These are phyloP conservation scores for Daphoenositta chrysoptera DNA, from an alignment of 2,113 vertebrate species.

Conservation along the genomic window DNA sequence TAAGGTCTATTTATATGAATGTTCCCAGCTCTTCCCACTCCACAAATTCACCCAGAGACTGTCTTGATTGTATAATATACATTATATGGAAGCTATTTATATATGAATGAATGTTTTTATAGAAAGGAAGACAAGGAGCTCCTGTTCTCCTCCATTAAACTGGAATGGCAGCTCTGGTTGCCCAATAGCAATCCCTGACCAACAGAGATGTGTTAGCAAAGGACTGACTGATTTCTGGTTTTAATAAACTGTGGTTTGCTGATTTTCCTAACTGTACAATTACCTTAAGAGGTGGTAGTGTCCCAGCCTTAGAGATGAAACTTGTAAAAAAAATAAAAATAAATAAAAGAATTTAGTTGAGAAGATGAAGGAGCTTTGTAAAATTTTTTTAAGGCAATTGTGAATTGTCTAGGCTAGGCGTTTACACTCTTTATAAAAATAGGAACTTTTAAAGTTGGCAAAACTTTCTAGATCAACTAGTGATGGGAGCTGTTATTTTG, in stretches of 20 bases:
- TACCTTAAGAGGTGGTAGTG: background rate
- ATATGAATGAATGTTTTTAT: constrained; percentile 69
- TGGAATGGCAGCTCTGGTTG: background rate
- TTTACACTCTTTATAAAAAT: constrained; percentile 66
- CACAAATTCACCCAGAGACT: constrained; percentile 46
- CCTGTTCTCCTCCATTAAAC: background rate
- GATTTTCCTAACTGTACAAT: constrained; percentile 32
- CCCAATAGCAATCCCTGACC: background rate
- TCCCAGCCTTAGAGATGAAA: constrained; percentile 7
- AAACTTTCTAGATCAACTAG: constrained; percentile 54
- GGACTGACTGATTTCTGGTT: background rate
- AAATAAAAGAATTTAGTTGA: constrained; percentile 35
- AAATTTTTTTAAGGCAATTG: constrained; percentile 54
- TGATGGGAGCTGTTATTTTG: constrained; percentile 48
- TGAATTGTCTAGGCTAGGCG: constrained; percentile 68
- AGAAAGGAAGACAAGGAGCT: constrained; percentile 39
- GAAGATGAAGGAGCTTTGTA: constrained; percentile 77
- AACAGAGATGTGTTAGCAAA: background rate
- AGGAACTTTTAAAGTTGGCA: constrained; percentile 48
- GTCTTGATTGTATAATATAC: constrained; percentile 64
- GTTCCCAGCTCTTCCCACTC: constrained; percentile 51
- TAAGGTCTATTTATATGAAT: constrained; percentile 47
- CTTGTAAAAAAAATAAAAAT: background rate
- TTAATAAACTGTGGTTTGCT: constrained; percentile 46
- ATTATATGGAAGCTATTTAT: constrained; percentile 66